Percentiles rank a stretch among this genome's conserved stretches.
Evolutionary conservation across 2,113 vertebrate genomes (phyloP).

Genomic region (Nyctibius bracteatus): DNA sequence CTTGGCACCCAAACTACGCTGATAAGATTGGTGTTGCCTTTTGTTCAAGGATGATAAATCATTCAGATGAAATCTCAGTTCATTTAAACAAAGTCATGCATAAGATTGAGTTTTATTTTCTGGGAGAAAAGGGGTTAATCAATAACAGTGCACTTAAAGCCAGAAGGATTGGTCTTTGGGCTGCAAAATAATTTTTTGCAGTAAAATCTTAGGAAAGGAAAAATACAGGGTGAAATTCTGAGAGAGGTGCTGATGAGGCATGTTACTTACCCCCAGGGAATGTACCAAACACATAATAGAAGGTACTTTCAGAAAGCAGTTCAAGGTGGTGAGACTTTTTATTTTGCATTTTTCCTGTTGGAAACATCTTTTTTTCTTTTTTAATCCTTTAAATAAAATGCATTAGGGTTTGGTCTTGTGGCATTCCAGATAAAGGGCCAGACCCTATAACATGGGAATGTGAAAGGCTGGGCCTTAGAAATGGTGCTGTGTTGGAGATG

Average conservation of each 20-base stretch:
- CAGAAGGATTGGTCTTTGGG: not conserved
- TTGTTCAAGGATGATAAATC: constrained; percentile 41
- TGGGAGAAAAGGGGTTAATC: not conserved
- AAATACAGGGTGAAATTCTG: not conserved
- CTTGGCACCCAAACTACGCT: not conserved
- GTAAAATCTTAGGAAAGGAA: not conserved
- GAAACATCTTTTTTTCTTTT: not conserved
- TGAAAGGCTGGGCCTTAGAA: not conserved
- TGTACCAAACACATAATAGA: not conserved
- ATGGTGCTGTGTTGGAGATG: not conserved
- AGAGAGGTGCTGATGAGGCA: not conserved
- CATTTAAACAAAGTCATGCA: not conserved
- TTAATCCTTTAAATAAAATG: not conserved
- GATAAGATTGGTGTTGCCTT: not conserved
- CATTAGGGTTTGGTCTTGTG: not conserved
- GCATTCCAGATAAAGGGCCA: not conserved
- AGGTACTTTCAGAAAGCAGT: not conserved
- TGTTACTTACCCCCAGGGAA: not conserved
- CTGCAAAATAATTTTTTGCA: not conserved
- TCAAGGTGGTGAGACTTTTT: not conserved
- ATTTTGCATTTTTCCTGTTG: not conserved
- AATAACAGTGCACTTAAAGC: not conserved
- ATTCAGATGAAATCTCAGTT: not conserved
- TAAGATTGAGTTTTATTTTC: not conserved
- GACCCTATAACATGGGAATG: not conserved